phyloP scores from a whole-genome alignment of 2,113 vertebrate genomes.

The Salvelinus fontinalis region DNA sequence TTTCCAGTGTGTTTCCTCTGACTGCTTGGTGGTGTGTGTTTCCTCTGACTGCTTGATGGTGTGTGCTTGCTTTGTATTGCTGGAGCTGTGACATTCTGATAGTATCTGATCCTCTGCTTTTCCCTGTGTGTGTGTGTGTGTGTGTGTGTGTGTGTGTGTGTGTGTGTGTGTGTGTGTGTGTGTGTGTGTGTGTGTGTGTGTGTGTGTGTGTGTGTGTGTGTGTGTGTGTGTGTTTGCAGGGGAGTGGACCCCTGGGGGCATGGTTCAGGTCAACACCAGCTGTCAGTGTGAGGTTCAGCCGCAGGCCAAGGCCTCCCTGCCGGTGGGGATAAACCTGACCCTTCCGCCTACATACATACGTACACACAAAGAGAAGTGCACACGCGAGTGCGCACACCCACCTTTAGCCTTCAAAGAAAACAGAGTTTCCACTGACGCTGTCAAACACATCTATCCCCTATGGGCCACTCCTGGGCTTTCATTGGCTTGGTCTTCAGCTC shows the following conservation, averaged over 20 bases:
- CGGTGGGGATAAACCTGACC: slow-evolving; percentile 62
- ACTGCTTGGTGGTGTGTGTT: slow-evolving; percentile 14
- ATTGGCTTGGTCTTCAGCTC: slow-evolving; percentile 47
- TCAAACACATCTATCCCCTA: slow-evolving; percentile 23
- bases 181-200: too few species aligned
- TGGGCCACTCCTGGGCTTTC: slow-evolving; percentile 54
- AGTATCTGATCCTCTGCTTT: too few species aligned
- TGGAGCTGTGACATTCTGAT: background rate
- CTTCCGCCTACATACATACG: slow-evolving; percentile 31
- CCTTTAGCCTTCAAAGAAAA: slow-evolving; percentile 51
- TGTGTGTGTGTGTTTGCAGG: slow-evolving; percentile 27
- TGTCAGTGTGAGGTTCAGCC: slow-evolving; percentile 72
- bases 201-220: too few species aligned
- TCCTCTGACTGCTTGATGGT: background rate
- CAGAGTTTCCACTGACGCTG: slow-evolving; percentile 40
- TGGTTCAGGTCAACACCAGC: slow-evolving; percentile 73
- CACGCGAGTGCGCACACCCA: slow-evolving; percentile 16
- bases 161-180: too few species aligned
- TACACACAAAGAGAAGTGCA: slow-evolving; percentile 3
- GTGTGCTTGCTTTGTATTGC: slow-evolving; percentile 45
- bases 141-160: slow-evolving; percentile 1
- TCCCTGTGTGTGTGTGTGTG: slow-evolving; percentile 9
- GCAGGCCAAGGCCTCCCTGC: slow-evolving; percentile 66
- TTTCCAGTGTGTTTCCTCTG: background rate
- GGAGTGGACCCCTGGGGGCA: slow-evolving; percentile 42